Percentiles rank a stretch among this genome's conserved stretches.
These are phyloP conservation scores for human (Homo sapiens) DNA, from an alignment of 2,113 vertebrate genomes.

Conservation along the genomic window GRCh38 chr16:6775501-6776000, in stretches of 20 bases:
- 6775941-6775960: neutral
- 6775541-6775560: neutral
- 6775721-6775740: neutral
- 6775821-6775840: neutral
- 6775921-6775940: neutral
- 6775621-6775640: too few relatives aligned
- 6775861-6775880: neutral
- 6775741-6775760: neutral
- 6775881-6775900: neutral
- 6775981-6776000: neutral
- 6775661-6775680: neutral
- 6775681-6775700: neutral
- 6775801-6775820: neutral
- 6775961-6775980: neutral
- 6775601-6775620: neutral
- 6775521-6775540: constrained; percentile 33
- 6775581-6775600: neutral
- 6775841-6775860: neutral
- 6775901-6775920: neutral
- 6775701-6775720: neutral
- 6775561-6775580: neutral
- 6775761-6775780: neutral
- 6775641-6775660: neutral
- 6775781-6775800: neutral
- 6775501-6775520: constrained; percentile 16